Percentiles rank a stretch among this genome's conserved stretches.
These are phyloP conservation scores for Dynastes grantii DNA, from an alignment of 2,888 invertebrate species.

Conservation along the genomic window DNA sequence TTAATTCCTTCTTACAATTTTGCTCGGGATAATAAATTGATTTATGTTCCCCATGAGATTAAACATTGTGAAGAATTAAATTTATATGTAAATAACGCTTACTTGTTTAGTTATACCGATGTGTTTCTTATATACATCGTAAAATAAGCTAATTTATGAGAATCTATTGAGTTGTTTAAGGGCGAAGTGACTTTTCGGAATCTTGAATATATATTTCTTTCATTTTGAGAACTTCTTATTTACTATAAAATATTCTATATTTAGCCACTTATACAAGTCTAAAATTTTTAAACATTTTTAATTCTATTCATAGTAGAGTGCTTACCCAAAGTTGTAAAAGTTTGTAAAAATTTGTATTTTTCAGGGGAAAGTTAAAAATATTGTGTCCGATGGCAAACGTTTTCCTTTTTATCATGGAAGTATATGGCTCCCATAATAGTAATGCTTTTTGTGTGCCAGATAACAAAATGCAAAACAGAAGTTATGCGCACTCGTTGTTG, in stretches of 20 bases:
- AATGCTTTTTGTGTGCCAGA: conserved; percentile 14
- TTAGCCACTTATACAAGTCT: no score
- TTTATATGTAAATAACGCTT: not conserved
- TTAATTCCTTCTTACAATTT: not conserved
- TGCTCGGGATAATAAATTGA: not conserved
- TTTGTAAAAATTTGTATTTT: not conserved
- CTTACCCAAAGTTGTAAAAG: not conserved
- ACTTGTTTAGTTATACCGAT: no score
- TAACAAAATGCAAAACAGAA: conserved; percentile 20
- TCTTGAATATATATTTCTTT: no score
- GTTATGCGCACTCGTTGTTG: conserved; percentile 9
- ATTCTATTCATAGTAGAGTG: not conserved
- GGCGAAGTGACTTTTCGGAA: no score
- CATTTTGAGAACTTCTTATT: no score
- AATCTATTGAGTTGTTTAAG: no score
- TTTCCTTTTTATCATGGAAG: not conserved
- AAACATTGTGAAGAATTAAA: not conserved
- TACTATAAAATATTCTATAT: no score
- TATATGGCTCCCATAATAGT: not conserved
- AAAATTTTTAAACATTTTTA: not conserved
- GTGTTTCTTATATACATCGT: no score
- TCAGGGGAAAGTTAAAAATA: not conserved
- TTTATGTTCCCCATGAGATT: not conserved
- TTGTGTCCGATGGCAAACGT: not conserved
- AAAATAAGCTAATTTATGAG: no score